phyloP scores from a whole-genome alignment of 2,797 vertebrate species.

The Halcyon badia region DNA sequence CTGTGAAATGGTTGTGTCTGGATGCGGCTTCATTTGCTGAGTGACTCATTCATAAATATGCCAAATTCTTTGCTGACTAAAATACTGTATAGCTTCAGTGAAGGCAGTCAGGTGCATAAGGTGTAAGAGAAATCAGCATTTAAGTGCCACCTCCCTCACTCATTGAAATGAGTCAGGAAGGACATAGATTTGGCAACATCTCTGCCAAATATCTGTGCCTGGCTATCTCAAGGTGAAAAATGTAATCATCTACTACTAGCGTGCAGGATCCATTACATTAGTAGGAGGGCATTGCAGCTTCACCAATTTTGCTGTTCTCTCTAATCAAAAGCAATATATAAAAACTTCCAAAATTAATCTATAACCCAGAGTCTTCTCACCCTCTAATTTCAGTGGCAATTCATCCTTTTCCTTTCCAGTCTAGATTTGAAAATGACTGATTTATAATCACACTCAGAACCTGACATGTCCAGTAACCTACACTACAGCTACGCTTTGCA shows the following conservation, averaged over 20 bases:
- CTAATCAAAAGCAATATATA: not conserved
- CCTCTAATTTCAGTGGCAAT: not conserved
- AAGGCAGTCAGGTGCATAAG: not conserved
- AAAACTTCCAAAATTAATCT: not conserved
- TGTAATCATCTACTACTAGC: not conserved
- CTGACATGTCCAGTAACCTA: not conserved
- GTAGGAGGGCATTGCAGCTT: not conserved
- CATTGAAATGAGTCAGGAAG: not conserved
- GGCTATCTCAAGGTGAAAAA: constrained; percentile 12
- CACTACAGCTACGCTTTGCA: not conserved
- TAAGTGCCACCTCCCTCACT: not conserved
- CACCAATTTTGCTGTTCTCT: not conserved
- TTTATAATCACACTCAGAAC: not conserved
- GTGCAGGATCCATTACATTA: not conserved
- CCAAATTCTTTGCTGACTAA: not conserved
- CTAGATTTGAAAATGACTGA: not conserved
- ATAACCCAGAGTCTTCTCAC: not conserved
- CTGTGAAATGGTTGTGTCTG: not conserved
- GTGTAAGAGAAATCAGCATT: not conserved
- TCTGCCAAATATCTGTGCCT: not conserved
- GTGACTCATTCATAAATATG: constrained; percentile 22
- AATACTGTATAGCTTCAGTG: not conserved
- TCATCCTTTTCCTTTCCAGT: not conserved
- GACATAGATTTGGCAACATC: not conserved
- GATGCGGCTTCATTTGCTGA: not conserved